Conservation (phyloP, 2,113 vertebrate genomes). For the Neolamprologus fasciatus region DNA sequence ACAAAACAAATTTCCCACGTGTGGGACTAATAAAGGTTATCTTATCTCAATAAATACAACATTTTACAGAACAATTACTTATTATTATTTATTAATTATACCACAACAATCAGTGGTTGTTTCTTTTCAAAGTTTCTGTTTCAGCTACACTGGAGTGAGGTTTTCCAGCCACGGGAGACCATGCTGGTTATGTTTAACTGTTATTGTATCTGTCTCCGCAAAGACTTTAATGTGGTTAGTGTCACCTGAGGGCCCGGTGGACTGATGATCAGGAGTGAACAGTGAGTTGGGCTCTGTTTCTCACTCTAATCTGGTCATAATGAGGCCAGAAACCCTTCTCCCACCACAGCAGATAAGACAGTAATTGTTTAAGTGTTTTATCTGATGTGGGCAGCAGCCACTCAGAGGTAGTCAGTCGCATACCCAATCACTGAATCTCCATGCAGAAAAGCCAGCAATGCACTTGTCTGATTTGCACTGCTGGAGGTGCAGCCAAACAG, state of each 20-base stretch:
- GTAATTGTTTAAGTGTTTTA: constrained; percentile 74
- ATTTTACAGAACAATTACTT: neutral
- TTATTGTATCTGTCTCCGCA: constrained; percentile 2
- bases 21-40: too few species aligned
- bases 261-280: constrained; percentile 19
- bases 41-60: neutral
- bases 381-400: constrained; percentile 53
- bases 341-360: constrained; percentile 64
- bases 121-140: neutral
- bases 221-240: constrained; percentile 35
- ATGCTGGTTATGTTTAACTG: neutral
- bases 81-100: neutral
- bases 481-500: neutral
- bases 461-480: neutral
- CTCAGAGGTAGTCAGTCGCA: constrained; percentile 15
- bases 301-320: constrained; percentile 65
- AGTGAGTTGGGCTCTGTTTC: constrained; percentile 24
- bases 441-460: neutral
- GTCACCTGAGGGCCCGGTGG: constrained; percentile 35
- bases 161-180: neutral
- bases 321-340: constrained; percentile 56
- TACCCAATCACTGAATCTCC: constrained; percentile 6
- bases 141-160: neutral
- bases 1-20: too few species aligned
- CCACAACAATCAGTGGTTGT: neutral